Evolutionary conservation across 2,797 vertebrate species (phyloP).

Genomic region (Parauchenoglanis punctatus): DNA sequence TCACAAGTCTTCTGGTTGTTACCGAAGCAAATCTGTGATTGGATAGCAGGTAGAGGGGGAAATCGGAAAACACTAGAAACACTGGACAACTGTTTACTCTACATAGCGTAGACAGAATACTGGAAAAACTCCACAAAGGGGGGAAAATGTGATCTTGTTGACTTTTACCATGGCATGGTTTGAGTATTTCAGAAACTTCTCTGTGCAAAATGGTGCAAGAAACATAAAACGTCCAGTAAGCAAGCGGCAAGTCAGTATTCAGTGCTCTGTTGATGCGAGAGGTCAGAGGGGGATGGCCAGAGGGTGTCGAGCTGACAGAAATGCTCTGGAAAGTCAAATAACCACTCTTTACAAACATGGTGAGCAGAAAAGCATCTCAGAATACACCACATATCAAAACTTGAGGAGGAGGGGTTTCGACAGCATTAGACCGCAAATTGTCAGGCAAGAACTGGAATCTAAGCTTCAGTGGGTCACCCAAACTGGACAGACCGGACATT

Average conservation of each 20-base stretch:
- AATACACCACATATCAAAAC: neutral
- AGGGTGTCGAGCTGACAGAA: neutral
- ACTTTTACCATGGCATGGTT: neutral
- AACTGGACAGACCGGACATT: neutral
- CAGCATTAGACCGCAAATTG: neutral
- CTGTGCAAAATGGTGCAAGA: neutral
- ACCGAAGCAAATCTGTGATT: neutral
- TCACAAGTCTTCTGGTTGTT: no score
- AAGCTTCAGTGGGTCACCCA: neutral
- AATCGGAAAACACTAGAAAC: neutral
- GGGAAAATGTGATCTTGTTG: no score
- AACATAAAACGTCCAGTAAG: neutral
- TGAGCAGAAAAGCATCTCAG: neutral
- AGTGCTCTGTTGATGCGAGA: neutral
- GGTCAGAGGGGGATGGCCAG: no score
- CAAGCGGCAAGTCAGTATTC: neutral
- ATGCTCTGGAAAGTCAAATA: neutral
- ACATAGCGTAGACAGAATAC: neutral
- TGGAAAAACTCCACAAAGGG: neutral
- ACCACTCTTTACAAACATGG: neutral
- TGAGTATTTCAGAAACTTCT: neutral
- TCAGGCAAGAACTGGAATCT: neutral
- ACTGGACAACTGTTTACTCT: neutral
- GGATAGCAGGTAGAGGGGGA: neutral
- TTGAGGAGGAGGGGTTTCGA: neutral